phyloP scores from a whole-genome alignment of 2,888 invertebrate genomes.

The Cryptops parisi region DNA sequence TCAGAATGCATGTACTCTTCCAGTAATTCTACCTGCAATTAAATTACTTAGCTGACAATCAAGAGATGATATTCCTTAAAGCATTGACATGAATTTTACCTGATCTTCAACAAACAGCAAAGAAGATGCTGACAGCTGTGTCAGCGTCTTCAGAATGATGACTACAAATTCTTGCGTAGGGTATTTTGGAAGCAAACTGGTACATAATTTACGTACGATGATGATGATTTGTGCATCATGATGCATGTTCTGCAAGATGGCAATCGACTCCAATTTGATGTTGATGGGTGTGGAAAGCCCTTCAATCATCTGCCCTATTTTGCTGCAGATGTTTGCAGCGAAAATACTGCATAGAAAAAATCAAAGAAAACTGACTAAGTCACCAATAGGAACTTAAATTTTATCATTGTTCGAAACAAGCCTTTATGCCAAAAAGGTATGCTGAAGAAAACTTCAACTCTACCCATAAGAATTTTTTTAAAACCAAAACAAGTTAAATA shows the following conservation, averaged over 20 bases:
- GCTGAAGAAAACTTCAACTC: neutral
- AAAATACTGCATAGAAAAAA: constrained; percentile 53
- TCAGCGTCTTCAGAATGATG: constrained; percentile 71
- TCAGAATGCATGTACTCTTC: constrained; percentile 52
- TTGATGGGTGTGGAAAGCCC: constrained; percentile 83
- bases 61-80: neutral
- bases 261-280: constrained; percentile 76
- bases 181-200: constrained; percentile 56
- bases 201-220: constrained; percentile 56
- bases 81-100: constrained; percentile 34
- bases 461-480: too few relatives aligned
- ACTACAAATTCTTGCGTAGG: constrained; percentile 64
- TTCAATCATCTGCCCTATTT: constrained; percentile 88
- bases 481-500: too few relatives aligned
- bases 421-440: neutral
- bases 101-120: constrained; percentile 83
- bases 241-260: constrained; percentile 84
- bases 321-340: constrained; percentile 88
- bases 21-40: constrained; percentile 41
- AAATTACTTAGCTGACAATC: neutral
- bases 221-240: constrained; percentile 61
- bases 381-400: too few relatives aligned
- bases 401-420: too few relatives aligned
- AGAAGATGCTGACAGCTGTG: constrained; percentile 73
- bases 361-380: neutral